Percentiles rank a stretch among this genome's conserved stretches.
These are phyloP conservation scores for Nebria ingens DNA, from an alignment of 1,140 invertebrate species.

Conservation along the genomic window DNA sequence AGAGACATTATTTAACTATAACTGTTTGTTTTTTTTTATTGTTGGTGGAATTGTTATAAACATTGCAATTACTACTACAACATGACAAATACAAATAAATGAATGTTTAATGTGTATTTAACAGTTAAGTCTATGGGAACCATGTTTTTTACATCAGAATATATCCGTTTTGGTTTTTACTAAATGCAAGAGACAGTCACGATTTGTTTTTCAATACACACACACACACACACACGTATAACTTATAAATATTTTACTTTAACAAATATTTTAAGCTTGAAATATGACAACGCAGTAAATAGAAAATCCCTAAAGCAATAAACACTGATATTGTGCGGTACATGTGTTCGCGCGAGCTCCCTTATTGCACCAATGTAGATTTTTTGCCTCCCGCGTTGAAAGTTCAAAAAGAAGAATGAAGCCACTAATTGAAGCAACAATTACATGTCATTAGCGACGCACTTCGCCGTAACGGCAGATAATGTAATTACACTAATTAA, in stretches of 20 bases:
- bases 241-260: too few relatives aligned
- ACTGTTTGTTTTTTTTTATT: neutral
- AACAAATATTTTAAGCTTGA: neutral
- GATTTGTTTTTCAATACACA: too few relatives aligned
- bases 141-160: neutral
- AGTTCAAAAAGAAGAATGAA: neutral
- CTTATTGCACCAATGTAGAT: too few relatives aligned
- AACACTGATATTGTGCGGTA: too few relatives aligned
- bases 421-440: conserved; percentile 12
- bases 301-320: too few relatives aligned
- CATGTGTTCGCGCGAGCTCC: too few relatives aligned
- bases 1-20: conserved; percentile 7
- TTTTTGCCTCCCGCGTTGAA: neutral
- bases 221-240: too few relatives aligned
- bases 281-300: neutral
- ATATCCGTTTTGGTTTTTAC: neutral
- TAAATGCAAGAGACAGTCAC: too few relatives aligned
- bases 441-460: conserved; percentile 22
- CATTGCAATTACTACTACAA: neutral
- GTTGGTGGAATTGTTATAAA: neutral
- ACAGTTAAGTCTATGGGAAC: neutral
- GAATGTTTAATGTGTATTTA: neutral
- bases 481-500: conserved; percentile 23
- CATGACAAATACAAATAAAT: neutral
- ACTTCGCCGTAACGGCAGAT: conserved; percentile 22